Conservation (phyloP, 1,140 invertebrate species). For the Pollicipes pollicipes region DNA sequence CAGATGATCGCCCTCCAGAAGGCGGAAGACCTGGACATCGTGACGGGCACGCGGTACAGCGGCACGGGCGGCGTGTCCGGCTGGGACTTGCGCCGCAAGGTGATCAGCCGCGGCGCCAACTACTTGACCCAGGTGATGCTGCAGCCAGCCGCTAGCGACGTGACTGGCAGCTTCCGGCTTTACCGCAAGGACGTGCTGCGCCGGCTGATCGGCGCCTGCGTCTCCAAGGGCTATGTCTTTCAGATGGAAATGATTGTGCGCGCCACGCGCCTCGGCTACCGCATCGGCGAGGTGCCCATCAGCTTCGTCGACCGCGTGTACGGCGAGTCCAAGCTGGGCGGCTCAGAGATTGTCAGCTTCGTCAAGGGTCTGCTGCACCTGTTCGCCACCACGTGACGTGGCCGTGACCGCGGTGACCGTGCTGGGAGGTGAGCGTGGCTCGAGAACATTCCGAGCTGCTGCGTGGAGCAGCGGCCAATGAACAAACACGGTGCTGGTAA, state of each 20-base stretch:
- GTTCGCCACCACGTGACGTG: constrained; percentile 73
- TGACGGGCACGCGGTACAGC: constrained; percentile 78
- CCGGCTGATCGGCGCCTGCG: constrained; percentile 65
- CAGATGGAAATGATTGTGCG: constrained; percentile 99
- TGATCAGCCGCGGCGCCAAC: constrained; percentile 75
- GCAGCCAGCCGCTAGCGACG: constrained; percentile 80
- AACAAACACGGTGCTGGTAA: too few relatives aligned
- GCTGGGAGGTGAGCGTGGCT: too few relatives aligned
- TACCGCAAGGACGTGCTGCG: constrained; percentile 82
- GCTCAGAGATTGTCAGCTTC: constrained; percentile 91
- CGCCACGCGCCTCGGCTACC: constrained; percentile 67
- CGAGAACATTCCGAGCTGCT: too few relatives aligned
- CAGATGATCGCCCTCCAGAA: constrained; percentile 77
- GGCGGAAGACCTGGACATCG: constrained; percentile 65
- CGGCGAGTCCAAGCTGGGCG: constrained; percentile 92
- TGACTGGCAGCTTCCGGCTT: constrained; percentile 96
- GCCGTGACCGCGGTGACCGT: too few relatives aligned
- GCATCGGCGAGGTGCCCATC: constrained; percentile 85
- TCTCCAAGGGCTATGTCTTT: constrained; percentile 97
- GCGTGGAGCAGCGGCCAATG: too few relatives aligned
- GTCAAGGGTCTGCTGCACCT: constrained; percentile 78
- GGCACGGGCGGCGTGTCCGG: constrained; percentile 83
- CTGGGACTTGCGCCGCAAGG: constrained; percentile 94
- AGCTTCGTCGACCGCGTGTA: constrained; percentile 97
- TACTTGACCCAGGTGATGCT: constrained; percentile 84